Evolutionary conservation across 1,140 invertebrate genomes (phyloP).

Genomic region (Drosophila kepulauana): DNA sequence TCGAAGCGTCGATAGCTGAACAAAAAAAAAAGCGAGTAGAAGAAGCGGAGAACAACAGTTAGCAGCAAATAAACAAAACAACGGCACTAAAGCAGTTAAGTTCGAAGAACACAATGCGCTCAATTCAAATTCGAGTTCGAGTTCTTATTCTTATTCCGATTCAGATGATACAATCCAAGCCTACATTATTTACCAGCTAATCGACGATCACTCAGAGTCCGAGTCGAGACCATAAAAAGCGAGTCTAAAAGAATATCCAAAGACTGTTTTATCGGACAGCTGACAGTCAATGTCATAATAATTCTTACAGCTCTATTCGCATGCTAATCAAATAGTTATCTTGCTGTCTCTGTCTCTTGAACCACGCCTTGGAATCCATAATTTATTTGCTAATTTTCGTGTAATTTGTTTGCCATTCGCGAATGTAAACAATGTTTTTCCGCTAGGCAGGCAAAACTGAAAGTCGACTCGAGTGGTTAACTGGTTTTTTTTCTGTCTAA

Average conservation of each 20-base stretch:
- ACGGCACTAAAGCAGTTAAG: constrained; percentile 50
- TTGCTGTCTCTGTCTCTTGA: too few relatives aligned
- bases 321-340: too few relatives aligned
- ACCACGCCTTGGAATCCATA: constrained; percentile 29
- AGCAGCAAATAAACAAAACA: constrained; percentile 41
- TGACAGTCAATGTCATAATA: constrained; percentile 14
- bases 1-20: constrained; percentile 52
- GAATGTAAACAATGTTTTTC: constrained; percentile 49
- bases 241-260: constrained; percentile 6
- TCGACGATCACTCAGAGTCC: constrained; percentile 31
- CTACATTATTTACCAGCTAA: constrained; percentile 44
- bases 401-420: constrained; percentile 25
- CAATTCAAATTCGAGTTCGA: not conserved
- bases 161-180: constrained; percentile 3
- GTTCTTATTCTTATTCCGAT: constrained; percentile 3
- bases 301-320: constrained; percentile 17
- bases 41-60: constrained; percentile 41
- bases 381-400: constrained; percentile 36
- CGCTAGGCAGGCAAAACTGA: constrained; percentile 39
- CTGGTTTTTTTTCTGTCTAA: constrained; percentile 28
- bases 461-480: constrained; percentile 39
- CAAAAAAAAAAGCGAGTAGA: constrained; percentile 4
- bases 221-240: constrained; percentile 25
- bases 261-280: constrained; percentile 18
- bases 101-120: constrained; percentile 28